These are phyloP conservation scores for Brachyhypopomus gauderio DNA, from an alignment of 2,113 vertebrate species.

Conservation along the genomic window DNA sequence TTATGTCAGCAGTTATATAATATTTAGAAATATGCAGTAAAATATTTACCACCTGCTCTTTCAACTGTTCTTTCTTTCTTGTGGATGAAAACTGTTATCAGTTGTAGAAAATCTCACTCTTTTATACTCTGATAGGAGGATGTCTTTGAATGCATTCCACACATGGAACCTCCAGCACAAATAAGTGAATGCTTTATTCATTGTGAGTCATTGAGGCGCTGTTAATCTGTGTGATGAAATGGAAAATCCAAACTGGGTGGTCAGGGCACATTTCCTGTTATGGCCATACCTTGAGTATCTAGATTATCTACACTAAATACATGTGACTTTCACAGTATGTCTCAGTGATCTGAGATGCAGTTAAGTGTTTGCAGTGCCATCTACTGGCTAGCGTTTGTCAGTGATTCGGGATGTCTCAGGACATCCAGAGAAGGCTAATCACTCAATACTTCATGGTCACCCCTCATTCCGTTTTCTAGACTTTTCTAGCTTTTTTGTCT, in stretches of 20 bases:
- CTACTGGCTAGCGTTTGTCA: not conserved
- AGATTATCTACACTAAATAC: not conserved
- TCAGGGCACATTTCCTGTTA: too few species aligned
- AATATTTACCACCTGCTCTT: slow-evolving; percentile 24
- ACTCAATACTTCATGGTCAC: too few species aligned
- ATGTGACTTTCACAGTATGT: not conserved
- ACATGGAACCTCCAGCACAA: not conserved
- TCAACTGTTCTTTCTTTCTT: not conserved
- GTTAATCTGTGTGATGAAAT: too few species aligned
- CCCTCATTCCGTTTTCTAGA: too few species aligned
- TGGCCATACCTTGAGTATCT: too few species aligned
- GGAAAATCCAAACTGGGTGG: too few species aligned
- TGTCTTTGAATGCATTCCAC: not conserved
- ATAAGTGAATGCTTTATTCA: not conserved
- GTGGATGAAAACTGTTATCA: not conserved
- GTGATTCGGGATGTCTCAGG: not conserved
- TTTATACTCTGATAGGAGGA: not conserved
- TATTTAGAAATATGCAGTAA: not conserved
- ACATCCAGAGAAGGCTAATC: not conserved
- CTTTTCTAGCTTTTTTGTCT: too few species aligned
- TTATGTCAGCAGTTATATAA: not conserved
- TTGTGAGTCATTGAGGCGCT: too few species aligned
- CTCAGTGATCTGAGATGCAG: not conserved
- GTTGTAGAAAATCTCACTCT: not conserved
- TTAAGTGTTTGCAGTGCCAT: not conserved